Percentiles rank a stretch among this genome's conserved stretches.
Evolutionary conservation across 2,888 invertebrate species (phyloP).

Genomic region (Phanerotoma sp.): DNA sequence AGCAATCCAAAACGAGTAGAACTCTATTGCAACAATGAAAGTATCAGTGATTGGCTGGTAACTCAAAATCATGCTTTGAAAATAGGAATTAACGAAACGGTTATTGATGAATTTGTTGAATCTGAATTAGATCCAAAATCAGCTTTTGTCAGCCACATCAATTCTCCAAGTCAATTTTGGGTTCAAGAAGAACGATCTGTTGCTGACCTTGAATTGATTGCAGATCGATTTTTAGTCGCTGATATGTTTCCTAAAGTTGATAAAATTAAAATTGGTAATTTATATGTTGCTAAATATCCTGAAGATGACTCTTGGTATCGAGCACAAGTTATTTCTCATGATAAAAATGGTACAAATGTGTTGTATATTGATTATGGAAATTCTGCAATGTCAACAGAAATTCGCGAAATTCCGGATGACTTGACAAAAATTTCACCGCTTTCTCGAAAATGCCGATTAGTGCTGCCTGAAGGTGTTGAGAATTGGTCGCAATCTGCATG

Average conservation of each 20-base stretch:
- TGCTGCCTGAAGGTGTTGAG: conserved; percentile 57
- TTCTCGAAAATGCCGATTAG: conserved; percentile 66
- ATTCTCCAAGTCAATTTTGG: conserved; percentile 73
- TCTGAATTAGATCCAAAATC: conserved; percentile 57
- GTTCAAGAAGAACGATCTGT: conserved; percentile 69
- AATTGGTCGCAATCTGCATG: conserved; percentile 56
- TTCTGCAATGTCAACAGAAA: conserved; percentile 64
- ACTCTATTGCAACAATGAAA: conserved; percentile 50
- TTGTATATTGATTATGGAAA: conserved; percentile 73
- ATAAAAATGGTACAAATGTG: conserved; percentile 62
- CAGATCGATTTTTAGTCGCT: conserved; percentile 61
- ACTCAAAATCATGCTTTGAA: conserved; percentile 40
- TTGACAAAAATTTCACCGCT: conserved; percentile 62
- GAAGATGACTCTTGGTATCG: conserved; percentile 71
- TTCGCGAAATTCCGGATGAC: conserved; percentile 65
- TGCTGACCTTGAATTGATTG: conserved; percentile 64
- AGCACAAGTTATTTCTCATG: conserved; percentile 64
- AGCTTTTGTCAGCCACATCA: conserved; percentile 69
- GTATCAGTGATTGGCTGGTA: conserved; percentile 43
- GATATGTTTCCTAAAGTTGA: conserved; percentile 60
- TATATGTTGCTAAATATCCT: conserved; percentile 68
- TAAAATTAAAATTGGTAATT: conserved; percentile 62
- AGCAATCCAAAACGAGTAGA: conserved; percentile 51
- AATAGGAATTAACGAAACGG: conserved; percentile 38
- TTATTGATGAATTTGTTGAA: conserved; percentile 44